A percentile compares a stretch with the other conserved stretches of the same genome.
These are phyloP conservation scores for Hemicordylus capensis DNA, from an alignment of 2,113 vertebrate species.

Conservation along the genomic window DNA sequence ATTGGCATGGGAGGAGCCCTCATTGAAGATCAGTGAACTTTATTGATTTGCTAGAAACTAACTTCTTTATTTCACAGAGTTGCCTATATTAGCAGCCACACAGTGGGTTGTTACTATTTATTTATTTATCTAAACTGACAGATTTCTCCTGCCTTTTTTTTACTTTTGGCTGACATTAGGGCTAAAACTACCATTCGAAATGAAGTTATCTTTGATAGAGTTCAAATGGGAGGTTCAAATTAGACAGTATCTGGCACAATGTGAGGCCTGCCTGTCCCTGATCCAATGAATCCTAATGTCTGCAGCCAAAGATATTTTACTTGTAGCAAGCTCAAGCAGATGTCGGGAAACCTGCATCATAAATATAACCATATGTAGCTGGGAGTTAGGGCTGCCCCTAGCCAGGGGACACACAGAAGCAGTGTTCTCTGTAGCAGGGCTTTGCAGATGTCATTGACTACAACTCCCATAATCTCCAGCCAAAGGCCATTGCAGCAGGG, in stretches of 20 bases:
- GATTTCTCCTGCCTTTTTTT: background rate
- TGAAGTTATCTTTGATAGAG: background rate
- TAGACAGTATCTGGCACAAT: background rate
- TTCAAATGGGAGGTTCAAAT: background rate
- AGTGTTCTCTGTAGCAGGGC: no score
- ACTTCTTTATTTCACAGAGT: background rate
- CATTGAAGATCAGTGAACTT: background rate
- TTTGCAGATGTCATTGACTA: no score
- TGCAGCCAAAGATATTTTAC: no score
- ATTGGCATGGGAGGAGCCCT: background rate
- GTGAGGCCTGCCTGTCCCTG: background rate
- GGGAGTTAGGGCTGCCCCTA: no score
- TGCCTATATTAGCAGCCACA: background rate
- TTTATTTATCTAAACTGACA: background rate
- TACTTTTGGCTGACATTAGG: background rate
- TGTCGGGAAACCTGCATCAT: no score
- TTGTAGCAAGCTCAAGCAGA: no score
- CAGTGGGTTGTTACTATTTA: background rate
- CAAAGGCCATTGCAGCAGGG: no score
- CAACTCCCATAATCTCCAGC: no score
- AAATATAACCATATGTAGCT: no score
- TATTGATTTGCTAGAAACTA: background rate
- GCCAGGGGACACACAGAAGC: no score
- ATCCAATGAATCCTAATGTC: background rate
- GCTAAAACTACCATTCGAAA: background rate